Evolutionary conservation across 92 coral and sea anemone genomes (phyloP), one percentile per base, ranked within the genome.

Genomic region (Actinernus sp.): DNA sequence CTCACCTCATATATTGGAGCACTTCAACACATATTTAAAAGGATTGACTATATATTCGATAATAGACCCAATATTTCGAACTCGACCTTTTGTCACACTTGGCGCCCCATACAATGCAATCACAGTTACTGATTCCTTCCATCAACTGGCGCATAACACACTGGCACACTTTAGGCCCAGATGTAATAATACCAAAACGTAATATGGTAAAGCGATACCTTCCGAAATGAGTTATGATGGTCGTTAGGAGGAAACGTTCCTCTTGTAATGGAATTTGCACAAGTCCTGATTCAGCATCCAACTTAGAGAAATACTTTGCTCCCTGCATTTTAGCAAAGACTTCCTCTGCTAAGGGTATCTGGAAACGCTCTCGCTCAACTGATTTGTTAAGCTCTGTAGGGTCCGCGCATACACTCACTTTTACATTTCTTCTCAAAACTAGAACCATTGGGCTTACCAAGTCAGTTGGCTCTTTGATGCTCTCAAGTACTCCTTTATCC

Each of bases 121-220:
- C 45, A 9, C 18, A 20, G 19, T 30, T 47, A 20, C 38, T 13
- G 3, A 23, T 2, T 21, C 26, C 63, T n/a, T 11, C n/a, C 36
- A 55, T 24, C 1, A 56, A 14, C 45, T 56, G 44, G 33, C 45
- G 6, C 29, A 56, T 56, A 10, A 56, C 8, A 31, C 13, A 20
- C 26, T 56, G 63, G 45, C 33, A 56, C 18, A 56, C 29, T 56
- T 56, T 20, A 19, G 63, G 63, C 33, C 63, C 63, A 17, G 63
- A 56, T 5, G 63, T 31, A n/a, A n/a, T n/a, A n/a, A 56, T 12
- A 14, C 63, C 63, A n/a, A 33, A 56, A 28, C 44, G 46, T 19
- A 56, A 47, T 27, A 43, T 11, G 40, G 24, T 12, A 47, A 56
- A 56, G 1, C 44, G 26, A n/a, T n/a, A n/a, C n/a, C 0, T 4